Evolutionary conservation across 2,113 vertebrate genomes (phyloP), one percentile per base, ranked within the genome.

Genomic region (Nettapus auritus): DNA sequence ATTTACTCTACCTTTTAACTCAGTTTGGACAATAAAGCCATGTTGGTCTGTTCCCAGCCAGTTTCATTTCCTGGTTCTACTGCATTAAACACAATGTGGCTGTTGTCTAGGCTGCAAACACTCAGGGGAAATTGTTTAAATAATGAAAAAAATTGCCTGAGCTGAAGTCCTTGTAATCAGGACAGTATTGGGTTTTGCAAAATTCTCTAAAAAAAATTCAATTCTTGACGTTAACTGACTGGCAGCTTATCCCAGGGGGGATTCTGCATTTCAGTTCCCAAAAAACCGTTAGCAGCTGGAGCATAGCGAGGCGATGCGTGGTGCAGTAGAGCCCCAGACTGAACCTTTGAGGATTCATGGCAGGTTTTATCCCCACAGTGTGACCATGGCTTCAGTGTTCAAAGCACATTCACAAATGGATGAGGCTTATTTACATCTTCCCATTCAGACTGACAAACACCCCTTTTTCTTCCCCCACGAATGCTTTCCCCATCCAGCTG

Each of bases 1-100:
- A 82, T 96, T 96, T 95, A 75, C 81, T 93, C 77, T 79, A 80
- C 59, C 75, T 96, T 95, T 95, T 93, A 86, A 91, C 94, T 88
- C 63, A 46, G 33, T 94, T 93, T 94, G 85, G 89, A 83, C 79
- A 88, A 90, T 95, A 89, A 95, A 96, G 77, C 68, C 9, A 0
- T 55, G 85, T 67, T 82, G 71, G 82, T 91, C 63, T 85, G 75
- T 88, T 95, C 89, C 89, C 85, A 97, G 89, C 85, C 44, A 6
- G 63, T 83, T 93, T 94, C 75, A 81, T 83, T 96, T 76, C 52
- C 76, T 70, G 64, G 91, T 96, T 96, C 91, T 95, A 91, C 95
- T 83, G 91, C 91, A 81, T 95, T 95, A 93, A 97, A 63, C 87
- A 94, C 91, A 90, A 88, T 78, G 88, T 88, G 81, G 67, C 70